These are phyloP conservation scores for Echeneis naucrates DNA, from an alignment of 2,797 vertebrate genomes.

Conservation along the genomic window DNA sequence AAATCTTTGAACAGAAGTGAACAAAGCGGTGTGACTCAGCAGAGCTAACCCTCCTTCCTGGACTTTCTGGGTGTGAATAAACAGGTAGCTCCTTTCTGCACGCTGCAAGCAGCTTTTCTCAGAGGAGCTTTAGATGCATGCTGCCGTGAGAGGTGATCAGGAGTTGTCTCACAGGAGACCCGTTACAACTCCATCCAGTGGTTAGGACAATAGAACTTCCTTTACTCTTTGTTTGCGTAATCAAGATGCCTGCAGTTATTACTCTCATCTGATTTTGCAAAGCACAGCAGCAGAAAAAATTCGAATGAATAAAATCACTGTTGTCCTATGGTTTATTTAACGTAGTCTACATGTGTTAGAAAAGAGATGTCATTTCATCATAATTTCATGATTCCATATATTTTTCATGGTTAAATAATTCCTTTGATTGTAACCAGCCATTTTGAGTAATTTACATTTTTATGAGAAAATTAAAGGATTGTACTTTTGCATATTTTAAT, in stretches of 20 bases:
- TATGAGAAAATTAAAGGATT: slow-evolving; percentile 84
- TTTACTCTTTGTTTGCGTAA: slow-evolving; percentile 9
- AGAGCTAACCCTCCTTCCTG: not conserved
- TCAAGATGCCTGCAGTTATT: slow-evolving; percentile 29
- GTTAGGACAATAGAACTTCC: slow-evolving; percentile 25
- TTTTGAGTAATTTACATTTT: slow-evolving; percentile 82
- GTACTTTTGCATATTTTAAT: slow-evolving; percentile 80
- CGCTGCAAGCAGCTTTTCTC: slow-evolving; percentile 13
- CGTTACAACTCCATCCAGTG: slow-evolving; percentile 23
- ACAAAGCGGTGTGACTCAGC: not conserved
- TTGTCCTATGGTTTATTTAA: slow-evolving; percentile 13
- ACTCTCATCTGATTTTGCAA: slow-evolving; percentile 22
- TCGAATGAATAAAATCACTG: slow-evolving; percentile 9
- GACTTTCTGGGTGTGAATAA: not conserved
- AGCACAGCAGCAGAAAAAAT: slow-evolving; percentile 24
- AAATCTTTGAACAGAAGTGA: slow-evolving; percentile 1
- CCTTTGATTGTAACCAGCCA: slow-evolving; percentile 62
- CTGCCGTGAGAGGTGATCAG: slow-evolving; percentile 26
- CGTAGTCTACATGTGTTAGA: slow-evolving; percentile 8
- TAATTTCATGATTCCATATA: slow-evolving; percentile 52
- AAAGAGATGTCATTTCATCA: slow-evolving; percentile 38
- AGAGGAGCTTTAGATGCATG: slow-evolving; percentile 14
- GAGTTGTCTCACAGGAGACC: slow-evolving; percentile 35
- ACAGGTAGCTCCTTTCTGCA: not conserved
- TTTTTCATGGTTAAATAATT: slow-evolving; percentile 66